Percentiles rank a stretch among this genome's conserved stretches.
Conservation (phyloP, 2,113 vertebrate genomes). For the Ellobius talpinus region DNA sequence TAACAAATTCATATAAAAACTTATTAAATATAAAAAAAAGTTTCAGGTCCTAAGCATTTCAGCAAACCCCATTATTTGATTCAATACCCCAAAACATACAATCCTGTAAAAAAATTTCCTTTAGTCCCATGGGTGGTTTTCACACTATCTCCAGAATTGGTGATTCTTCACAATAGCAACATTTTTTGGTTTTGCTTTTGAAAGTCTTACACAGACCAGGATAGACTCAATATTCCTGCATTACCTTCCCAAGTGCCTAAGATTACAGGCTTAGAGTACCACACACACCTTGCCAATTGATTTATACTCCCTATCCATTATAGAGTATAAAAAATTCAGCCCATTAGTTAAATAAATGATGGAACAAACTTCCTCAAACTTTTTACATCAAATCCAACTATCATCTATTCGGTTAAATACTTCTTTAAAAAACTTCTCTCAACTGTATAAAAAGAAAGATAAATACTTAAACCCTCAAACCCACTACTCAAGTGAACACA, state of each 20-base stretch:
- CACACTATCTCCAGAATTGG: not conserved
- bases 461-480: not conserved
- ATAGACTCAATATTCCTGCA: not conserved
- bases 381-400: conserved; percentile 13
- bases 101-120: not conserved
- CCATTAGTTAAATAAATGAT: not conserved
- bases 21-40: conserved; percentile 37
- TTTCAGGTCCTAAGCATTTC: not conserved
- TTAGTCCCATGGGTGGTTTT: not conserved
- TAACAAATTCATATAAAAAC: not conserved
- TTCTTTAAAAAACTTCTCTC: not conserved
- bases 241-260: not conserved
- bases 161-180: not conserved
- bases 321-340: not conserved
- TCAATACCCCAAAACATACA: not conserved
- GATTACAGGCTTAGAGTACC: not conserved
- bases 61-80: not conserved
- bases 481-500: not conserved
- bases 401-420: not conserved
- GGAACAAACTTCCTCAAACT: not conserved
- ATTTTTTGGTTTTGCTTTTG: not conserved
- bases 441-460: not conserved
- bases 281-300: not conserved
- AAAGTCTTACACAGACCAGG: not conserved
- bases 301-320: not conserved